Conservation (phyloP, 2,797 vertebrate genomes). For the Furcifer pardalis region DNA sequence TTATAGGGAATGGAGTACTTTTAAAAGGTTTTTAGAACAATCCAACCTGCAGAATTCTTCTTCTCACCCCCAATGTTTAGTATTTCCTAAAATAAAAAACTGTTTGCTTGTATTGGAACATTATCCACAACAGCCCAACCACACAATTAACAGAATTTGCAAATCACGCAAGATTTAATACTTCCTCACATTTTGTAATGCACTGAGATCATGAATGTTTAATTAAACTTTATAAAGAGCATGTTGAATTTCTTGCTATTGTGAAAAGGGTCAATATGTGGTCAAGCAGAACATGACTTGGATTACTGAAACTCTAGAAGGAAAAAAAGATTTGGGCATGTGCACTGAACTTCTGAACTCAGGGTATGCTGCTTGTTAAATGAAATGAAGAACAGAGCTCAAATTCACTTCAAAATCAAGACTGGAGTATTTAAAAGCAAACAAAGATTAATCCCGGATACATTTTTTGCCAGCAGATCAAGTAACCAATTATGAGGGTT, state of each 20-base stretch:
- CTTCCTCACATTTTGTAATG: slow-evolving; percentile 56
- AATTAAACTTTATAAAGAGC: slow-evolving; percentile 70
- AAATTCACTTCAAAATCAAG: slow-evolving; percentile 75
- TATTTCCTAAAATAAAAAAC: slow-evolving; percentile 31
- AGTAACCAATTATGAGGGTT: slow-evolving; percentile 56
- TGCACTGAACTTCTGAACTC: slow-evolving; percentile 78
- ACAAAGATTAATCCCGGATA: slow-evolving; percentile 69
- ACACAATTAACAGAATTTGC: slow-evolving; percentile 44
- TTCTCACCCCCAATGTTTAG: slow-evolving; percentile 25
- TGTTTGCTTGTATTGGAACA: background rate
- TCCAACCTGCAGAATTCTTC: slow-evolving; percentile 13
- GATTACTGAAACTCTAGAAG: slow-evolving; percentile 57
- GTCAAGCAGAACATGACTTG: slow-evolving; percentile 69
- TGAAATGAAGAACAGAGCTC: slow-evolving; percentile 54
- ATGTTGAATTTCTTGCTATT: slow-evolving; percentile 64
- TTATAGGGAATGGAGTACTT: slow-evolving; percentile 29
- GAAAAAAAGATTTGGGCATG: slow-evolving; percentile 56
- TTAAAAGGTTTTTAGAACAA: slow-evolving; percentile 39
- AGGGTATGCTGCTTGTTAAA: slow-evolving; percentile 52
- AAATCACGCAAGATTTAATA: slow-evolving; percentile 47
- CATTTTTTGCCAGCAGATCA: slow-evolving; percentile 59
- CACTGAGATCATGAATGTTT: slow-evolving; percentile 63
- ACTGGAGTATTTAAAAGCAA: slow-evolving; percentile 74
- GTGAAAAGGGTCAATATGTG: slow-evolving; percentile 68
- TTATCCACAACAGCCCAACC: background rate